Evolutionary conservation across 1,140 invertebrate species (phyloP), one percentile per base, ranked within the genome.

Genomic region (Ceratitis capitata): DNA sequence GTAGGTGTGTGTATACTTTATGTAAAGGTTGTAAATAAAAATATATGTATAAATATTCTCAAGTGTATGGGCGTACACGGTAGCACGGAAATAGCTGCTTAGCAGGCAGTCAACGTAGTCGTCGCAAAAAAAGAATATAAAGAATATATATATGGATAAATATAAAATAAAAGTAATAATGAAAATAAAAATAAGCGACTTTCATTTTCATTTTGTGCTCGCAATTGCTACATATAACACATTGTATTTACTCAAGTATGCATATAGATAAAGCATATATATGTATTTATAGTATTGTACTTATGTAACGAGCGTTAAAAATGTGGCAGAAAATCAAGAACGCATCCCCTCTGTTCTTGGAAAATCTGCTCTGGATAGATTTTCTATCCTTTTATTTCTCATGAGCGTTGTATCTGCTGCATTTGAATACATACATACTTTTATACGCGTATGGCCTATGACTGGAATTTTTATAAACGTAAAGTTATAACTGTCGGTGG

Each of bases 161-260:
- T n/a, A n/a, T n/a, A n/a, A n/a, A n/a, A n/a, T n/a, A n/a, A n/a
- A n/a, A n/a, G n/a, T n/a, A n/a, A n/a, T n/a, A n/a, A n/a, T n/a
- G n/a, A n/a, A n/a, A n/a, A n/a, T n/a, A n/a, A n/a, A n/a, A n/a
- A n/a, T n/a, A n/a, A 82, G 14, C 29, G 19, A 84, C 83, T 84
- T 84, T 61, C 83, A 84, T 61, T 84, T 84, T 84, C 83, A 61
- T 84, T 84, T 84, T 58, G 61, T 84, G 32, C 35, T 35, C 83
- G 23, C 4, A 42, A 42, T 56, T 45, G 32, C 51, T 61, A 61
- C 83, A 83, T 39, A 53, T 49, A 29, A 47, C n/a, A 39, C 69
- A 45, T 78, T 26, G n/a, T 45, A 23, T 78, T 47, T 78, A 12
- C 23, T 3, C 32, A 45, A 19, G 39, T 9, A 9, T 42, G 9